Evolutionary conservation across 2,113 vertebrate genomes (phyloP).

Genomic region (Tympanuchus pallidicinctus): DNA sequence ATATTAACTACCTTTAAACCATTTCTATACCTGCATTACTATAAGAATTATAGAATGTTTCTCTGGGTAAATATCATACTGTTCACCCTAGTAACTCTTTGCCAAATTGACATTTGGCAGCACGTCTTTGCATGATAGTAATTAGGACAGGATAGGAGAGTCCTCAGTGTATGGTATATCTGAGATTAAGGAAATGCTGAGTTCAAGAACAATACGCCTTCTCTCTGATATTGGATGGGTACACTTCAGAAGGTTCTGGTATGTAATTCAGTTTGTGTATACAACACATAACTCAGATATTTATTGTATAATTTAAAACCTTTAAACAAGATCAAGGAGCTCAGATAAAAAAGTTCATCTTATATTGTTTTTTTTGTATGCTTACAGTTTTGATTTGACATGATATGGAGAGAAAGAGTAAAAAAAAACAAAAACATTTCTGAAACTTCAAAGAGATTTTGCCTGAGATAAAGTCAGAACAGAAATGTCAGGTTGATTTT

Average conservation of each 20-base stretch:
- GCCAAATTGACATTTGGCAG: background rate
- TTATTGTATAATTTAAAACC: background rate
- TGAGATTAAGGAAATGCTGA: background rate
- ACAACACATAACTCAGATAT: background rate
- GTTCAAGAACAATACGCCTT: background rate
- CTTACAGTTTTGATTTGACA: background rate
- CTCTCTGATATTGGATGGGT: background rate
- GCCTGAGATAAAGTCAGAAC: conserved; percentile 16
- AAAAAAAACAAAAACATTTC: conserved; percentile 44
- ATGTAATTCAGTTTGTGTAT: background rate
- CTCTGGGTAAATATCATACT: background rate
- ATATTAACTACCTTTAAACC: background rate
- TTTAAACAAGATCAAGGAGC: background rate
- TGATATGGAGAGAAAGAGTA: conserved; percentile 19
- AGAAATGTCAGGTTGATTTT: conserved; percentile 32
- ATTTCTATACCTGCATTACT: background rate
- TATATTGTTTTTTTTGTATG: background rate
- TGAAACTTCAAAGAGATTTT: conserved; percentile 51
- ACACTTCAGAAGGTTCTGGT: background rate
- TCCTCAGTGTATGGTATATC: background rate
- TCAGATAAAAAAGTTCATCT: background rate
- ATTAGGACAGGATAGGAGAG: background rate
- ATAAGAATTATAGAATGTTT: background rate
- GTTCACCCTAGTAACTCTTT: background rate
- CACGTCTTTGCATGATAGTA: background rate